phyloP scores from a whole-genome alignment of 2,888 invertebrate species.

The Tridacna gigas region DNA sequence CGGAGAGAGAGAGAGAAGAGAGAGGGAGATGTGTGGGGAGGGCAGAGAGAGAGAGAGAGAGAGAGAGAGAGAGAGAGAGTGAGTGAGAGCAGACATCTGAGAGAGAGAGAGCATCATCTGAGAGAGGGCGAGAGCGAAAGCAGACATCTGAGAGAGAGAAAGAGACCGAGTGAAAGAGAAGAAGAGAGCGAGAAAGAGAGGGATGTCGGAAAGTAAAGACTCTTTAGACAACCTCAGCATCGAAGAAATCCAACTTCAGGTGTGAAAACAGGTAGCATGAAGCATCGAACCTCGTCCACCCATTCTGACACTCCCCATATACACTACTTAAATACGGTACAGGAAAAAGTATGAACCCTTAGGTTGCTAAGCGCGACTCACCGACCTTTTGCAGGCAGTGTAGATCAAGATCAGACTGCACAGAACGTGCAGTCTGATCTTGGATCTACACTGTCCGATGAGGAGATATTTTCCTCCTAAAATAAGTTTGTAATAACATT shows the following conservation, averaged over 20 bases:
- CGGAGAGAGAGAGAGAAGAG: constrained; percentile 1
- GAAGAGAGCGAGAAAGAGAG: not conserved
- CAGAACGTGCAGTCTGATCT: too few species aligned
- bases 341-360: too few species aligned
- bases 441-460: too few species aligned
- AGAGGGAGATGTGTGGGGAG: not conserved
- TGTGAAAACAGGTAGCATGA: constrained; percentile 19
- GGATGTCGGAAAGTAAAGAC: too few species aligned
- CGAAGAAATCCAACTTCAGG: not conserved
- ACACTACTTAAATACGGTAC: not conserved
- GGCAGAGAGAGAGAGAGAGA: not conserved
- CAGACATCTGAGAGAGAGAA: not conserved
- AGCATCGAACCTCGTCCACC: not conserved
- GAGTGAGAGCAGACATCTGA: not conserved
- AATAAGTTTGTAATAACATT: too few species aligned
- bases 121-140: not conserved
- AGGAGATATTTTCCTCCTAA: too few species aligned
- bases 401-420: too few species aligned
- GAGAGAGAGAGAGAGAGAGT: not conserved
- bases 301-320: constrained; percentile 6
- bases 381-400: too few species aligned
- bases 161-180: not conserved
- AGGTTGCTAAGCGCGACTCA: too few species aligned
- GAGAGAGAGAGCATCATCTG: not conserved
- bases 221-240: constrained; percentile 3